Evolutionary conservation across 1,140 invertebrate genomes (phyloP).

Genomic region (Metopolophium dirhodum): DNA sequence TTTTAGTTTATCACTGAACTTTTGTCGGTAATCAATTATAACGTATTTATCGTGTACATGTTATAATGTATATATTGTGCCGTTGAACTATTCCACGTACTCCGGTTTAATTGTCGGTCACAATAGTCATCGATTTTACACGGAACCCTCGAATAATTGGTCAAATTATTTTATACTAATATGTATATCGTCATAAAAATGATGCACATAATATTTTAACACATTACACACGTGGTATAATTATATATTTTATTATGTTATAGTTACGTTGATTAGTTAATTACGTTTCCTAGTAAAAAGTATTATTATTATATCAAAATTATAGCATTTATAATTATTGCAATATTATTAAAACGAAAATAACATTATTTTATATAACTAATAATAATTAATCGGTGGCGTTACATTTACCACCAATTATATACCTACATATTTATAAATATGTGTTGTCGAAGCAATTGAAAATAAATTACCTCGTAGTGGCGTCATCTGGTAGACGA

Average conservation of each 20-base stretch:
- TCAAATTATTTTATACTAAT: neutral
- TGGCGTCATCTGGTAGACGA: neutral
- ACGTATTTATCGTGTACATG: neutral
- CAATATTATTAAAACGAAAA: neutral
- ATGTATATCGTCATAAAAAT: neutral
- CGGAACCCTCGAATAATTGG: neutral
- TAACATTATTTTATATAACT: neutral
- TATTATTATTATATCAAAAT: neutral
- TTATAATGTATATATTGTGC: neutral
- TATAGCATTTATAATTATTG: neutral
- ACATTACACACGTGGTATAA: neutral
- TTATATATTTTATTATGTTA: neutral
- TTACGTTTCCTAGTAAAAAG: neutral
- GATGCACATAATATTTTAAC: neutral
- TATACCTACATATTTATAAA: neutral
- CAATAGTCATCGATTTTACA: neutral
- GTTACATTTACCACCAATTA: neutral
- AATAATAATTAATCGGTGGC: neutral
- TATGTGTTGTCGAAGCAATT: neutral
- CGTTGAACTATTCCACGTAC: neutral
- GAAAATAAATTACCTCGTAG: neutral
- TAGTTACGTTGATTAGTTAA: neutral
- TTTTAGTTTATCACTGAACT: neutral
- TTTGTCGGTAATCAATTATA: constrained; percentile 8
- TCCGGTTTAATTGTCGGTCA: neutral